These are phyloP conservation scores for Dendrolimus punctatus DNA, from an alignment of 1,140 invertebrate genomes.

Conservation along the genomic window DNA sequence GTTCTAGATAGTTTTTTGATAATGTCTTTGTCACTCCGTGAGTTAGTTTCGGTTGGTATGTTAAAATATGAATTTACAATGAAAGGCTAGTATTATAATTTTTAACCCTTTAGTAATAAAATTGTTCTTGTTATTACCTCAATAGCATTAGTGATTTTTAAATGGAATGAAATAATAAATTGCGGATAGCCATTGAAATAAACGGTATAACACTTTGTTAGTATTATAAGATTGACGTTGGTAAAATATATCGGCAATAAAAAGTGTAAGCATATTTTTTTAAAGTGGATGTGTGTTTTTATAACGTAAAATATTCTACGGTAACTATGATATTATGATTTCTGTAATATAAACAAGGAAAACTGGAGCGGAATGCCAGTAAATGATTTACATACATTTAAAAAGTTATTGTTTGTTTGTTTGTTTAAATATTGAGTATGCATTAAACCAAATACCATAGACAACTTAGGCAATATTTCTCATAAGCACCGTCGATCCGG, in stretches of 20 bases:
- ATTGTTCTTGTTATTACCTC: no score
- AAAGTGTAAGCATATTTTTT: slow-evolving; percentile 2
- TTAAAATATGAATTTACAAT: no score
- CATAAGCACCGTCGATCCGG: no score
- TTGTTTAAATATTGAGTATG: no score
- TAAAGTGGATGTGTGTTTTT: slow-evolving; percentile 5
- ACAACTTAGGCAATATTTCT: no score
- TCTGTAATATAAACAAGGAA: neutral
- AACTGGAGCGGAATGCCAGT: neutral
- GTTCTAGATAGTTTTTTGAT: no score
- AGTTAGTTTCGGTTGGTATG: no score
- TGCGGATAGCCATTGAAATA: neutral
- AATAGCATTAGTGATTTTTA: neutral
- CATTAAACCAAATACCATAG: no score
- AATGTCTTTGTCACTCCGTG: no score
- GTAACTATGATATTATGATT: neutral
- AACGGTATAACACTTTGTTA: neutral
- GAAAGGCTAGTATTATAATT: no score
- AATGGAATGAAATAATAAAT: slow-evolving; percentile 1
- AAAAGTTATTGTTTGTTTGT: neutral
- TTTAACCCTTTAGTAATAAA: no score
- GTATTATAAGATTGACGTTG: slow-evolving; percentile 1
- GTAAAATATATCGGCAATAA: slow-evolving; percentile 2
- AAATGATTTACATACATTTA: neutral
- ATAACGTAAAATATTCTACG: slow-evolving; percentile 1